Percentiles rank a stretch among this genome's conserved stretches.
These are phyloP conservation scores for Delphinapterus leucas DNA, from an alignment of 2,113 vertebrate genomes.

Conservation along the genomic window DNA sequence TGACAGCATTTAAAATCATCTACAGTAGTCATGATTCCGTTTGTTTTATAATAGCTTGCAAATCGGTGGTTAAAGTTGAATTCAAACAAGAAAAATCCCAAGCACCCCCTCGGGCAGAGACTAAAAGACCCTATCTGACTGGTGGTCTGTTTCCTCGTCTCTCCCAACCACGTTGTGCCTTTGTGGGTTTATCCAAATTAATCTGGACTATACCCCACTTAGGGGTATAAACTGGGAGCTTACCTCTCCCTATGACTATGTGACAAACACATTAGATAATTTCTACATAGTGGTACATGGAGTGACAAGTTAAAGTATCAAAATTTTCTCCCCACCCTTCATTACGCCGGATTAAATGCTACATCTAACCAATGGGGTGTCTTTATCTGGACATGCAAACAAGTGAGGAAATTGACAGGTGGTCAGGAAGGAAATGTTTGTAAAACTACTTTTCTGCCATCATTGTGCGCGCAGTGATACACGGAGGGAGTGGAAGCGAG, in stretches of 20 bases:
- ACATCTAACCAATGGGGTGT: background rate
- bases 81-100: background rate
- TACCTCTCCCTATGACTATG: background rate
- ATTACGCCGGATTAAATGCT: background rate
- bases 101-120: background rate
- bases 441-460: background rate
- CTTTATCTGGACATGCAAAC: background rate
- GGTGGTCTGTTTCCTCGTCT: background rate
- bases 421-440: background rate
- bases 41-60: background rate
- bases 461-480: background rate
- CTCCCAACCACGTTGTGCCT: background rate
- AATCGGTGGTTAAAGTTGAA: background rate
- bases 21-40: background rate
- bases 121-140: background rate
- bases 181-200: background rate
- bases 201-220: background rate
- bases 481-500: background rate
- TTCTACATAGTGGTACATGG: background rate
- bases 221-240: background rate
- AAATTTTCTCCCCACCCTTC: background rate
- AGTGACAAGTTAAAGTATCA: background rate
- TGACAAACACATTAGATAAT: background rate
- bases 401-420: background rate
- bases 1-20: background rate